Base-by-base conservation (phyloP, 1,140 invertebrate genomes). In the Drosophila albomicans region DNA sequence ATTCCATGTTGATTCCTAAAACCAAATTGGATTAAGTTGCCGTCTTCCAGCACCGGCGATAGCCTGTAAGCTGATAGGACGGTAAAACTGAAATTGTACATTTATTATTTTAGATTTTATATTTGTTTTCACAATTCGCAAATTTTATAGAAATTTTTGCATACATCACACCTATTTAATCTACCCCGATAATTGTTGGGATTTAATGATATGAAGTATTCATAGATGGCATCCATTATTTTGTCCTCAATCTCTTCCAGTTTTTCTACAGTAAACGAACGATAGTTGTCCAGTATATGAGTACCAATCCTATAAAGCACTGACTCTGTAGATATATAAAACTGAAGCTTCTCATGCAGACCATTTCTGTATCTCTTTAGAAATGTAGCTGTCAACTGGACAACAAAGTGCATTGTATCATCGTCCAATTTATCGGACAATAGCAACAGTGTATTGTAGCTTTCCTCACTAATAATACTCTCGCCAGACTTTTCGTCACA, bases 131-230 rank as follows among this genome's bases (percentile, higher is more conserved):
- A 25, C 20, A 25, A 25, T 25, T 25, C 20, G 20, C 20, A 25
- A 25, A 25, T 25, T 25, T 25, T 25, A 25, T 25, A 25, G 20
- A 25, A 25, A 25, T 25, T 25, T 25, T 25, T 25, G 20, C 20
- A 25, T 0, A 25, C 20, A 25, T 25, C 20, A 25, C 20, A 25
- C 20, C 20, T 25, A 25, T 25, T 25, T 25, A 25, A 25, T 25
- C 0, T 25, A 25, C 20, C 20, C 20, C 20, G 20, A 25, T 25
- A 67, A n/a, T 38, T 28, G 58, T 84, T 91, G 1, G 90, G 86
- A 57, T 91, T 85, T 1, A 88, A 43, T n/a, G 78, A 75, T 15
- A 75, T 2, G 46, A 62, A 91, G 49, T 88, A 82, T 0, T 25
- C 3, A 5, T 7, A 28, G 0, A 91, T 56, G 2, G 16, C 54